Conservation (phyloP, 2,113 vertebrate genomes). For the Naja naja region DNA sequence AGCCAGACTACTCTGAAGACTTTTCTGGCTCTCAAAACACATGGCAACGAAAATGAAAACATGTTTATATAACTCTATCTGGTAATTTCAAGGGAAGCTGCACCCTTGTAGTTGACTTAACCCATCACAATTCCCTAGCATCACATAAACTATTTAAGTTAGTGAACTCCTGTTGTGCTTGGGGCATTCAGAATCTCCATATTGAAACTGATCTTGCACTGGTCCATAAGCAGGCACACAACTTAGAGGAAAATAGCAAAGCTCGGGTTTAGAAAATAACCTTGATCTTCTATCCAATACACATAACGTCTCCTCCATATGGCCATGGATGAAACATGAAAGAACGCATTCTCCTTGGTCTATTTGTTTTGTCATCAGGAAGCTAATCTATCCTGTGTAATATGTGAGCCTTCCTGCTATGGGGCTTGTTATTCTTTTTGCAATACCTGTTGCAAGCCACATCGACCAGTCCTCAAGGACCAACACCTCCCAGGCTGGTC, state of each 20-base stretch:
- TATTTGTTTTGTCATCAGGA: not conserved
- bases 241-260: not conserved
- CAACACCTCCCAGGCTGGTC: not conserved
- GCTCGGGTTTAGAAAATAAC: not conserved
- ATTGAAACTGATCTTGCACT: not conserved
- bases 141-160: not conserved
- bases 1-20: not conserved
- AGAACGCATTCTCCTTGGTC: not conserved
- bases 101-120: not conserved
- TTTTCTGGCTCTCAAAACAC: not conserved
- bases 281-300: not conserved
- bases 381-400: not conserved
- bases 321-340: not conserved
- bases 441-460: not conserved
- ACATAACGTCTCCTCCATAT: not conserved
- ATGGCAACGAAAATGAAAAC: not conserved
- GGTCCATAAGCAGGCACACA: not conserved
- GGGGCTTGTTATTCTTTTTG: not conserved
- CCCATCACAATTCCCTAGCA: not conserved
- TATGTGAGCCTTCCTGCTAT: not conserved
- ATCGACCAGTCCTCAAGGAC: not conserved
- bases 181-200: not conserved
- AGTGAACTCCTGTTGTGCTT: not conserved
- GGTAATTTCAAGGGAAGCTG: not conserved
- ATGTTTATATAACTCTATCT: not conserved